Evolutionary conservation across 2,888 invertebrate genomes (phyloP), one percentile per base, ranked within the genome.

Genomic region (Drosophila parthenogenetica): DNA sequence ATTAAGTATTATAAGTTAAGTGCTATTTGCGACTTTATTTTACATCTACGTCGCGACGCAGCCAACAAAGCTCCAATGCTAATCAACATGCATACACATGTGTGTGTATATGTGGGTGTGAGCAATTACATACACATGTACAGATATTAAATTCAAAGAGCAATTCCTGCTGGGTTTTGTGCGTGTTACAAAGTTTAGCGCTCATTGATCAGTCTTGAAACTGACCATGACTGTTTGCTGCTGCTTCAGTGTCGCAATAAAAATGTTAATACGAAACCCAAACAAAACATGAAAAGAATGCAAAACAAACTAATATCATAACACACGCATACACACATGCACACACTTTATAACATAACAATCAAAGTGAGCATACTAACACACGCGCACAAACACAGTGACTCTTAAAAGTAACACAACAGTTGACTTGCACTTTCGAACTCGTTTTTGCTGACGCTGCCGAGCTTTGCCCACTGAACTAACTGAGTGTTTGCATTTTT

Each of bases 231-330:
- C 37, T 37, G 49, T 17, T 35, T 29, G 46, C 45, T 45, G 53
- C 22, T 49, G 54, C 62, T 69, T 69, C 55, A 42, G 59, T 69
- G 66, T 66, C 73, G 78, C 74, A 69, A 50, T 66, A 54, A 63
- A 57, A 77, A 80, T 80, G 80, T 73, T 81, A 82, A 81, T 77
- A 66, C 54, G 59, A 73, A 73, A 64, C 54, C 66, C 65, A 79
- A 86, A 86, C 58, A 69, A 60, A 48, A 48, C 62, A 48, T 40
- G 62, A 48, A 55, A 46, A 50, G 35, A 74, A 73, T 74, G 73
- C 50, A 46, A 51, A 69, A 48, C 49, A 40, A 69, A 59, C 69
- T 70, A 51, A 70, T n/a, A 71, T 62, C 49, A 78, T 62, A 74
- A 50, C 74, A 50, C 46, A 65, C 10, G 14, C 29, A 29, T 8